Conservation (phyloP, 53 echinoderm and acorn worm species). For the Holothuria scabra region DNA sequence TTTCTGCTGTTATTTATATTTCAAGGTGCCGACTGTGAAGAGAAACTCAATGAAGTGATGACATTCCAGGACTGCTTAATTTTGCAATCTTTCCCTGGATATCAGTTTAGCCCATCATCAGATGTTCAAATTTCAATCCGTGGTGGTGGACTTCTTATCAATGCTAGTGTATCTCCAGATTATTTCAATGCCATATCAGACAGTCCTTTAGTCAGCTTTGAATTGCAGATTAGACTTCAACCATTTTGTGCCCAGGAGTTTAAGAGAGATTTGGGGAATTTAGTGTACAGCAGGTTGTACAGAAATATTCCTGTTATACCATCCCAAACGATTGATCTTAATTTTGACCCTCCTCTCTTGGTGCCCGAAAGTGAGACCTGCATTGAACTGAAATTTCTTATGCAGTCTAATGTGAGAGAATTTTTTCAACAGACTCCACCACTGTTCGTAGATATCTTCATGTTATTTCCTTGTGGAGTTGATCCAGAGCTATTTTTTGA, state of each 20-base stretch:
- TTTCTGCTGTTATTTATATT: neutral
- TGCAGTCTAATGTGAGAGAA: neutral
- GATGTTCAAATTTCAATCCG: neutral
- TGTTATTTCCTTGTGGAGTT: too few species aligned
- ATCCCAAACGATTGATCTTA: neutral
- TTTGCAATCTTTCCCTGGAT: neutral
- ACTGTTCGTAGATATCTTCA: too few species aligned
- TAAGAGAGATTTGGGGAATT: slow-evolving; percentile 16
- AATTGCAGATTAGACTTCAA: neutral
- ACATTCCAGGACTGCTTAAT: neutral
- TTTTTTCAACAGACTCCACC: too few species aligned
- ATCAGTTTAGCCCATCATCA: neutral
- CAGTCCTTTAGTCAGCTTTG: neutral
- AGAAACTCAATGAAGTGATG: neutral
- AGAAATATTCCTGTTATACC: neutral
- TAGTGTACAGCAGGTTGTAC: slow-evolving; percentile 4
- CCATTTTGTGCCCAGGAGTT: neutral
- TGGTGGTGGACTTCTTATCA: neutral
- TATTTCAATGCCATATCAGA: neutral
- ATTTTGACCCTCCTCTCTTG: slow-evolving; percentile 3
- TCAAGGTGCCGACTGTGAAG: neutral
- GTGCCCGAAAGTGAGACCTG: neutral
- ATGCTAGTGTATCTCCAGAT: too few species aligned
- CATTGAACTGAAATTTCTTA: neutral
- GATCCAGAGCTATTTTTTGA: too few species aligned